A percentile compares a stretch with the other conserved stretches of the same genome.
These are phyloP conservation scores for Typhlichthys subterraneus DNA, from an alignment of 2,797 vertebrate genomes.

Conservation along the genomic window DNA sequence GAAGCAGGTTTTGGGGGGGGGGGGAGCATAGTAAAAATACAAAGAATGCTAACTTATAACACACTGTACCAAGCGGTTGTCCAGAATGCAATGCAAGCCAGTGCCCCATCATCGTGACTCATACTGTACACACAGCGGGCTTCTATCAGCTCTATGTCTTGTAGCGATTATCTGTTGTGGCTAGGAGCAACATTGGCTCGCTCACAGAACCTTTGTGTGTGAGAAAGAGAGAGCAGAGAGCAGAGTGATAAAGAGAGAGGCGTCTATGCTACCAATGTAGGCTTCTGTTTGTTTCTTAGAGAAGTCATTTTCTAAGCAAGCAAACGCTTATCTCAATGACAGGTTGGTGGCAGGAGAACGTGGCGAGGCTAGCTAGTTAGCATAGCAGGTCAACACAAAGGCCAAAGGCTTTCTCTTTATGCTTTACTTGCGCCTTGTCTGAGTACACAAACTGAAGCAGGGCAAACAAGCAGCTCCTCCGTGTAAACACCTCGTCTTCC, in stretches of 20 bases:
- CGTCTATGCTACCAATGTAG: neutral
- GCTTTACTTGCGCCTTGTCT: neutral
- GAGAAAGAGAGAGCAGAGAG: constrained; percentile 7
- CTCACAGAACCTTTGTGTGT: constrained; percentile 40
- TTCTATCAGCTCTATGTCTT: constrained; percentile 30
- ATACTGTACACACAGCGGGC: neutral
- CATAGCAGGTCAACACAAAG: neutral
- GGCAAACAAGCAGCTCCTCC: neutral
- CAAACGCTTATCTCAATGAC: constrained; percentile 21
- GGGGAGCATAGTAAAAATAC: neutral
- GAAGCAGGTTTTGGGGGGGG: neutral
- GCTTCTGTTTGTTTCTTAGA: constrained; percentile 23
- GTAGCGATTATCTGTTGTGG: constrained; percentile 55
- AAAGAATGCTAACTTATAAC: too few relatives aligned
- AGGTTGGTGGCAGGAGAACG: constrained; percentile 6
- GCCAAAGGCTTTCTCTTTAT: neutral
- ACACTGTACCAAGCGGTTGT: neutral
- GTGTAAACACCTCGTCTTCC: neutral
- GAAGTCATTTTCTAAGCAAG: constrained; percentile 27
- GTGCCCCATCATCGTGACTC: too few relatives aligned
- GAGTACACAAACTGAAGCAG: neutral
- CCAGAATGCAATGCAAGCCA: constrained; percentile 2
- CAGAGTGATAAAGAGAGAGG: neutral
- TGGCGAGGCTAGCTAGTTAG: neutral
- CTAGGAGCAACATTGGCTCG: constrained; percentile 48